phyloP scores from a whole-genome alignment of 2,797 vertebrate genomes.

The Oophaga sylvatica region DNA sequence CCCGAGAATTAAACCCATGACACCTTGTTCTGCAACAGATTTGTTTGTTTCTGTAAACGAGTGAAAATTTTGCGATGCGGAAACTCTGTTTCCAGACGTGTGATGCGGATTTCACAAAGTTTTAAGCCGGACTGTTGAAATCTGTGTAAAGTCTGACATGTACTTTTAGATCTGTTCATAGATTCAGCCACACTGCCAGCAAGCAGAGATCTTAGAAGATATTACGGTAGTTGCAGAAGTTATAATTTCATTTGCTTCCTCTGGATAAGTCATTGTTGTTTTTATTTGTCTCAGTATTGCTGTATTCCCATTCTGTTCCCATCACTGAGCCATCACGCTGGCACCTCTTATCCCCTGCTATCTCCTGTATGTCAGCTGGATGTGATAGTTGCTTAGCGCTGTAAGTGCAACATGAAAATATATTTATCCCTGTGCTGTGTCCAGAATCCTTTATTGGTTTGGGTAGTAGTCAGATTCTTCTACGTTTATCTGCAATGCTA shows the following conservation, averaged over 20 bases:
- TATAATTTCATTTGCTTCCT: neutral
- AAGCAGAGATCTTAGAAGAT: neutral
- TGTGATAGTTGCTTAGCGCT: conserved; percentile 36
- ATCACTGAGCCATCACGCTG: neutral
- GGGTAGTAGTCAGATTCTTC: conserved; percentile 8
- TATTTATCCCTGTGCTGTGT: neutral
- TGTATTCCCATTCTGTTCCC: neutral
- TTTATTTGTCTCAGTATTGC: neutral
- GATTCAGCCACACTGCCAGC: neutral
- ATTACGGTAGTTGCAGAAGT: neutral
- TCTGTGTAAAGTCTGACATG: no score
- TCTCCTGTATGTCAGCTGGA: neutral
- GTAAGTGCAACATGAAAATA: conserved; percentile 14
- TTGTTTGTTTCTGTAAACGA: no score
- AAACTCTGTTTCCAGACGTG: no score
- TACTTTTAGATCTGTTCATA: no score
- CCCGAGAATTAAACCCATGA: no score
- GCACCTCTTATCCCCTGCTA: neutral
- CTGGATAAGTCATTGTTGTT: neutral
- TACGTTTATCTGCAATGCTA: conserved; percentile 20
- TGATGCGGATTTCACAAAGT: no score
- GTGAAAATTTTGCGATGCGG: no score
- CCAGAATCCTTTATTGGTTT: conserved; percentile 22
- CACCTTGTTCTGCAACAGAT: no score
- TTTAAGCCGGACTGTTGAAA: no score